These are phyloP conservation scores for Neria commutata DNA, from an alignment of 2,888 invertebrate genomes.

Conservation along the genomic window DNA sequence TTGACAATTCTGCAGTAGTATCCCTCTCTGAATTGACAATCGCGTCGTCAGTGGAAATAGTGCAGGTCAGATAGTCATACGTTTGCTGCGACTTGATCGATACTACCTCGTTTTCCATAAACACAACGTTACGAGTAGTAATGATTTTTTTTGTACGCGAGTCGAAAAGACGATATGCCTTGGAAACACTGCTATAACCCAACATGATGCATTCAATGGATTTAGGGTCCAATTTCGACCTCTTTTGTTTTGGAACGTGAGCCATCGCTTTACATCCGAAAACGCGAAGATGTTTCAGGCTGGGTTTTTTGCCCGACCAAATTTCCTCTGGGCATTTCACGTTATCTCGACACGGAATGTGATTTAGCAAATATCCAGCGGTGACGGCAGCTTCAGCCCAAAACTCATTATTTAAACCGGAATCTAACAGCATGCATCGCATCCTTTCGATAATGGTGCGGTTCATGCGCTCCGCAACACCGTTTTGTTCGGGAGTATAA, in stretches of 20 bases:
- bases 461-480: background rate
- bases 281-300: background rate
- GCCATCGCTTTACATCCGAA: constrained; percentile 13
- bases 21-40: too few species aligned
- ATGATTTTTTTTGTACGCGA: background rate
- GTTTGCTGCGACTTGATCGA: too few species aligned
- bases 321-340: background rate
- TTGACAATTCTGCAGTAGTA: too few species aligned
- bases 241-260: constrained; percentile 9
- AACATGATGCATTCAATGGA: background rate
- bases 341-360: background rate
- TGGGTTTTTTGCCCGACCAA: background rate
- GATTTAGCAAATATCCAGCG: constrained; percentile 10
- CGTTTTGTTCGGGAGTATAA: background rate
- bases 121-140: background rate
- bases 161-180: constrained; percentile 2
- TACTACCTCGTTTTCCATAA: background rate
- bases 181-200: constrained; percentile 12
- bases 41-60: too few species aligned
- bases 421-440: background rate
- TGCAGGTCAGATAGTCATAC: too few species aligned
- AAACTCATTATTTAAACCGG: background rate
- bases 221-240: constrained; percentile 9
- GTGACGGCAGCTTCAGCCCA: constrained; percentile 1
- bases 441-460: background rate